These are phyloP conservation scores for Aeoliscus strigatus DNA, from an alignment of 2,797 vertebrate species.

Conservation along the genomic window DNA sequence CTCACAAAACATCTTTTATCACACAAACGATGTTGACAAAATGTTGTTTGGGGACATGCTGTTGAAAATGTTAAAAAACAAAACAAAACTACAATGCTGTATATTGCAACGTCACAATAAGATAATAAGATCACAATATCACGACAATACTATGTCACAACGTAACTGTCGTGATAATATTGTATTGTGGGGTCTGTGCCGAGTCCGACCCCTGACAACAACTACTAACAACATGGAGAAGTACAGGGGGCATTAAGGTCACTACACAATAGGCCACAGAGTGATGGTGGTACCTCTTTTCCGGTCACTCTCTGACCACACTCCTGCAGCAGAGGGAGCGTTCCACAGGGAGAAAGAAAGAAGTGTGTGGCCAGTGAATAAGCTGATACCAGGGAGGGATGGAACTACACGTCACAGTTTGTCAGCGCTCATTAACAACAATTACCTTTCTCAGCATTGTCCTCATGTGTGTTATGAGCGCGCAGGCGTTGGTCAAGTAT, in stretches of 20 bases:
- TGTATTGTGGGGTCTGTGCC: too few species aligned
- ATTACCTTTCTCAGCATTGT: slow-evolving; percentile 89
- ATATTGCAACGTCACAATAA: too few species aligned
- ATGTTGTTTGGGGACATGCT: too few species aligned
- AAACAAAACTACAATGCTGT: too few species aligned
- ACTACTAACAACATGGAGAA: too few species aligned
- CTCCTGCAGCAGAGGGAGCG: slow-evolving; percentile 40
- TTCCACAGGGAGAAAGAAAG: slow-evolving; percentile 8
- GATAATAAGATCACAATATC: too few species aligned
- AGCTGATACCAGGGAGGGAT: background rate
- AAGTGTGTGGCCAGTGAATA: background rate
- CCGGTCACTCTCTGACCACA: slow-evolving; percentile 71
- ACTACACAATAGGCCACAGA: background rate
- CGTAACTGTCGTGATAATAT: too few species aligned
- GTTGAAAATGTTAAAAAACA: too few species aligned
- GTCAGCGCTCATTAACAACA: slow-evolving; percentile 6
- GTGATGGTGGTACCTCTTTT: slow-evolving; percentile 60
- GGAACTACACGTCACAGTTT: slow-evolving; percentile 9
- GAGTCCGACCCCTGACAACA: too few species aligned
- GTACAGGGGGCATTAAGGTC: slow-evolving; percentile 1
- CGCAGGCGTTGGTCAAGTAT: slow-evolving; percentile 90
- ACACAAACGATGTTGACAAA: too few species aligned
- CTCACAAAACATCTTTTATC: too few species aligned
- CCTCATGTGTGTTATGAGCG: slow-evolving; percentile 81
- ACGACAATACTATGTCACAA: too few species aligned